phyloP scores from a whole-genome alignment of 1,140 invertebrate genomes.

The Drosophila repleta region DNA sequence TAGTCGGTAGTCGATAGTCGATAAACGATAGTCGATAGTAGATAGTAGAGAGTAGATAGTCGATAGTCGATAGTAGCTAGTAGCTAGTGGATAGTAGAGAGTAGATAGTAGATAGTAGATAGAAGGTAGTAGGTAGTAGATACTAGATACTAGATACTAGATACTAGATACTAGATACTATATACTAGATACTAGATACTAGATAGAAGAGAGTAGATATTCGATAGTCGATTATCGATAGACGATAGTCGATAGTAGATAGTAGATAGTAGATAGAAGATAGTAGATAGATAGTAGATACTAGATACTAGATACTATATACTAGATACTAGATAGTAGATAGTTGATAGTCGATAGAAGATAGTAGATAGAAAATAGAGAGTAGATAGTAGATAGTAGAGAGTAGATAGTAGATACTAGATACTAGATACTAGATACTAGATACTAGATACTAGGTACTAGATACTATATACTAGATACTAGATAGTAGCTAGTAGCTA shows the following conservation, averaged over 20 bases:
- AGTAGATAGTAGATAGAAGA: background rate
- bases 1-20: background rate
- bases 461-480: no score
- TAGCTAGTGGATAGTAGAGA: background rate
- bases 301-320: background rate
- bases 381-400: no score
- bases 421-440: no score
- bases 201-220: background rate
- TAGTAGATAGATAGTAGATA: background rate
- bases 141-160: background rate
- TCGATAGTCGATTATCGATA: background rate
- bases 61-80: background rate
- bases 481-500: no score
- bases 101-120: conserved; percentile 3
- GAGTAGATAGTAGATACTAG: background rate
- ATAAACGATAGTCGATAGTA: background rate
- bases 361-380: no score
- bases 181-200: background rate
- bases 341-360: background rate
- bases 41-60: background rate
- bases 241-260: background rate
- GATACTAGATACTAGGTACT: no score
- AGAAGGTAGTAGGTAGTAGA: background rate
- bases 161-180: background rate
- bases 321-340: background rate